These are phyloP conservation scores for Alcis repandata DNA, from an alignment of 2,888 invertebrate genomes.

Conservation along the genomic window DNA sequence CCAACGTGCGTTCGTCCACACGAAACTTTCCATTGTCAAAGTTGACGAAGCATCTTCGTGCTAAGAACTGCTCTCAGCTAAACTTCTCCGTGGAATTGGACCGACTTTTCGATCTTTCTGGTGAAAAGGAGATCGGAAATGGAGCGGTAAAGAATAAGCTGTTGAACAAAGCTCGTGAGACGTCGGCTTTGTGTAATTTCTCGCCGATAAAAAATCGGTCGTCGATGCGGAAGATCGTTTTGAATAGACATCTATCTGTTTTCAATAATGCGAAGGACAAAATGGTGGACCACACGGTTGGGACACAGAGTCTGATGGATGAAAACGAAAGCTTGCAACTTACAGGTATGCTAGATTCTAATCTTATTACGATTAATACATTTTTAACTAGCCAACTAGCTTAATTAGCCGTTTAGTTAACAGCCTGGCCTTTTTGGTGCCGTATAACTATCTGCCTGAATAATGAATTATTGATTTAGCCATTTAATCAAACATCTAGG, in stretches of 20 bases:
- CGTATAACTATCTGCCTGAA: no score
- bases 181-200: constrained; percentile 69
- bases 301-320: constrained; percentile 62
- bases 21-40: constrained; percentile 66
- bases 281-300: constrained; percentile 26
- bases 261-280: constrained; percentile 45
- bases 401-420: no score
- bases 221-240: constrained; percentile 71
- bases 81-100: constrained; percentile 77
- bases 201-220: constrained; percentile 68
- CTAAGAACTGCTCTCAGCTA: constrained; percentile 64
- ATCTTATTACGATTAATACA: no score
- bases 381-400: no score
- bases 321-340: constrained; percentile 74
- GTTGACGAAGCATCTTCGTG: constrained; percentile 68
- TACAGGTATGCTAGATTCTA: constrained; percentile 64
- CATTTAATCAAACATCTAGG: no score
- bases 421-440: no score
- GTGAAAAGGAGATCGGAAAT: constrained; percentile 43
- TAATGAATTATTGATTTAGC: no score
- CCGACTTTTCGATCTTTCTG: constrained; percentile 64
- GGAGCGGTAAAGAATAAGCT: constrained; percentile 46
- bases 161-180: constrained; percentile 55
- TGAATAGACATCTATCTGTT: constrained; percentile 61
- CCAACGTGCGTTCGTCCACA: constrained; percentile 66